Evolutionary conservation across 2,113 vertebrate genomes (phyloP).

Genomic region (Elachura formosa): DNA sequence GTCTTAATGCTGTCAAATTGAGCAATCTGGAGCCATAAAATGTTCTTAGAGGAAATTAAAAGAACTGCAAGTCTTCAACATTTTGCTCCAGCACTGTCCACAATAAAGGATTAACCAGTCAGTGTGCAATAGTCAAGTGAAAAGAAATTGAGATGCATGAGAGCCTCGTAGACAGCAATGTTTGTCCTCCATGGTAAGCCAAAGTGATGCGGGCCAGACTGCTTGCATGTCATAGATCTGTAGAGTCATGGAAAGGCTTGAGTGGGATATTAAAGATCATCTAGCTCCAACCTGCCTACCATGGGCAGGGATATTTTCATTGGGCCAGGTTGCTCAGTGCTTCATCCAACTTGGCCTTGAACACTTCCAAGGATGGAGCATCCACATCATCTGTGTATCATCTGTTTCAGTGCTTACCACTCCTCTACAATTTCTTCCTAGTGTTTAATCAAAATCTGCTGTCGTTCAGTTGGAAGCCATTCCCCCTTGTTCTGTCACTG

Average conservation of each 20-base stretch:
- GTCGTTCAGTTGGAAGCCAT: neutral
- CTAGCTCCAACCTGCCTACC: neutral
- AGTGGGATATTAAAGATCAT: neutral
- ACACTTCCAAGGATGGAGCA: neutral
- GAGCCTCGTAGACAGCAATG: fast-evolving
- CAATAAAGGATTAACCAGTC: neutral
- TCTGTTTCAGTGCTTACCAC: neutral
- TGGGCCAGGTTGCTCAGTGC: neutral
- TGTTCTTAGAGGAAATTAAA: neutral
- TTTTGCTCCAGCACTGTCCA: neutral
- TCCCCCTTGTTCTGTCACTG: too few relatives aligned
- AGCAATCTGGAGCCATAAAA: neutral
- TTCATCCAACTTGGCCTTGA: neutral
- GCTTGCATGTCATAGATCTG: neutral
- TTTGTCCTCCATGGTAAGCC: neutral
- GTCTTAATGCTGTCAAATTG: neutral
- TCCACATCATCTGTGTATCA: neutral
- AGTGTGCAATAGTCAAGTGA: neutral
- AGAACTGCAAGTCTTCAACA: fast-evolving
- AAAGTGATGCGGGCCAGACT: neutral
- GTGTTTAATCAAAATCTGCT: neutral
- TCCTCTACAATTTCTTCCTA: neutral
- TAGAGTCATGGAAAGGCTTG: neutral
- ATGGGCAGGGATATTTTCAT: neutral
- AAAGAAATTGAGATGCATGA: neutral